phyloP scores from a whole-genome alignment of 2,888 invertebrate species.

The Hypselothyrea guttata region DNA sequence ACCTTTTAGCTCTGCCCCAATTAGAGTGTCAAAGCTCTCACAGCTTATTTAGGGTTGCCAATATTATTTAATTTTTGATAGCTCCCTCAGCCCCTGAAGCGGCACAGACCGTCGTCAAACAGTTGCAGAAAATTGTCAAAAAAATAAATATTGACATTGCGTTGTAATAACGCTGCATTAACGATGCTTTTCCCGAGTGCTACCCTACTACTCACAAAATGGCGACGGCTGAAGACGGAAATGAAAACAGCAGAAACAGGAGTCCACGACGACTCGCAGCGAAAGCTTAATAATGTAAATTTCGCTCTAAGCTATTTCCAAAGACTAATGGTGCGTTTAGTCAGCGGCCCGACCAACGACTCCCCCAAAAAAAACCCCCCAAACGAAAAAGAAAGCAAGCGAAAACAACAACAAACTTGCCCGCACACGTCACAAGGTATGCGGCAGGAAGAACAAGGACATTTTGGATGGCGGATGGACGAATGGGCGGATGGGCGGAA shows the following conservation, averaged over 20 bases:
- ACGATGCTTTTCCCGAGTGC: conserved; percentile 23
- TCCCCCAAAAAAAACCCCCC: conserved; percentile 48
- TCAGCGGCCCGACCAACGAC: conserved; percentile 35
- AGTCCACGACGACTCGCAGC: conserved; percentile 14
- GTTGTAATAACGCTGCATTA: conserved; percentile 77
- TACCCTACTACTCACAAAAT: conserved; percentile 29
- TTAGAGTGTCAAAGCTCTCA: conserved; percentile 44
- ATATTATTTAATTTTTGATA: conserved; percentile 69
- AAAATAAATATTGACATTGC: conserved; percentile 73
- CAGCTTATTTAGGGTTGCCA: conserved; percentile 68
- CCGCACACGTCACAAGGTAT: conserved; percentile 52
- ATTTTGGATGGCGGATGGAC: too few relatives aligned
- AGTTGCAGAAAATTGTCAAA: conserved; percentile 67
- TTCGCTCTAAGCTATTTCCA: conserved; percentile 77
- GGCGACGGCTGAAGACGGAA: conserved; percentile 52
- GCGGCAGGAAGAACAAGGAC: conserved; percentile 11
- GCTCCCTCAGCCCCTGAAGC: not conserved
- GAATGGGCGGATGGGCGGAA: not conserved
- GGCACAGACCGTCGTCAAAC: conserved; percentile 54
- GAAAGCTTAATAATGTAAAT: conserved; percentile 78
- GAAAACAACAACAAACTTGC: conserved; percentile 38
- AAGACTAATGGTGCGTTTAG: conserved; percentile 79
- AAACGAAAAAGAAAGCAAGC: conserved; percentile 4
- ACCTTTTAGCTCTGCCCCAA: conserved; percentile 52
- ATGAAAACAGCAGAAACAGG: conserved; percentile 49